Base-by-base conservation (phyloP, 1,140 invertebrate genomes). In the Drosophila sucinea region DNA sequence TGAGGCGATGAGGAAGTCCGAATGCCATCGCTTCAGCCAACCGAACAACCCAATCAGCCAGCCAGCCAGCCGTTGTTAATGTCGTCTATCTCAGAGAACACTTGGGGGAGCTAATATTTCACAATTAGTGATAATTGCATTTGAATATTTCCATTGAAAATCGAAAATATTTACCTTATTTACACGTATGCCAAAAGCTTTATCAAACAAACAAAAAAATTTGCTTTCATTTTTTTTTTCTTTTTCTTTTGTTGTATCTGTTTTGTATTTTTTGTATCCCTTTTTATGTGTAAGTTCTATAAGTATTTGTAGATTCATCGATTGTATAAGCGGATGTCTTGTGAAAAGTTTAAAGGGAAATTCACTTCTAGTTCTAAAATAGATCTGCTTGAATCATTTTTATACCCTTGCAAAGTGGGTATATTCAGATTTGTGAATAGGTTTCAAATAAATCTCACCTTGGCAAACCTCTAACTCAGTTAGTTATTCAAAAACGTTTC, bases 51-150 rank as follows among this genome's bases (percentile, higher is more conserved):
- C 29, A 62, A 58, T 60, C 47, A 63, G 6, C 67, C 58, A 41
- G 73, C 61, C 69, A 40, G 6, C 8, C 44, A 40, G 35, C 60
- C n/a, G 8, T 7, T 23, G n/a, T 4, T 25, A 30, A 32, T 41
- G 32, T 7, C 51, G 32, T 41, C 44, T 51, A 27, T 51, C 25
- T 51, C 44, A 51, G 6, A 10, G 25, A 44, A 23, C 41, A 8
- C 23, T 25, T 51, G 8, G 44, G 27, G 44, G 44, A 51, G 44
- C 44, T 51, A 27, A 51, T 44, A 25, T 56, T 38, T 23, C 71
- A 67, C 79, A 79, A 87, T 87, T 86, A 86, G 64, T 65, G 76
- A 69, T 86, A 82, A 86, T 82, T 86, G 79, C 60, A 79, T 63
- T 79, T 87, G 66, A 51, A 69, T 38, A 38, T 38, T 73, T 67